Evolutionary conservation across 2,888 invertebrate genomes (phyloP), one percentile per base, ranked within the genome.

Genomic region (Hedya salicella): DNA sequence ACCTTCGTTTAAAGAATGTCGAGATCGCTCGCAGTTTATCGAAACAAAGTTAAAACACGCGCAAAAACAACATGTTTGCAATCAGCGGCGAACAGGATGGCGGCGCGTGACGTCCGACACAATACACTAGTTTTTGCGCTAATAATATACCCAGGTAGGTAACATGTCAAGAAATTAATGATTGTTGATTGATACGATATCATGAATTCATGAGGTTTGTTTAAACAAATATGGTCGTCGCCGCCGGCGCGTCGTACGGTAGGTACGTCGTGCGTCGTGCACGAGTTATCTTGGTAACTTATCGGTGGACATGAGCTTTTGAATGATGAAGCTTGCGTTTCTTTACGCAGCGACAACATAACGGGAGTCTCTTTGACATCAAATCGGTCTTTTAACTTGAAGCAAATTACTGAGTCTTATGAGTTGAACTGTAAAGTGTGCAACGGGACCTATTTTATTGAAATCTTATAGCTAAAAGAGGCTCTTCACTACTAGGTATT

Each of bases 1-100:
- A 66, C 66, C 61, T 66, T 54, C 60, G 54, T 16, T 53, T 46
- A n/a, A 40, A 13, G 50, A 64, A 60, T 68, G 59, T 36, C 57
- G 57, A 54, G 42, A 62, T 46, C 54, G 36, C 42, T 54, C 25
- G 53, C 49, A 32, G 42, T 59, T 49, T 30, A 39, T 48, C 44
- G 54, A 53, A 53, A 57, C 57, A 48, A 48, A 67, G 54, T 21
- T 42, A 25, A 40, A 39, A 50, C 11, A 44, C n/a, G 9, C 54
- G 17, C 52, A 62, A 68, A 68, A 64, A 48, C 64, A 32, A 21
- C 36, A 39, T 46, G 54, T 42, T 53, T 54, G 14, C 48, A 40
- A 65, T 50, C 50, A 36, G 19, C 42, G 25, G 39, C 49, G 49
- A 60, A 60, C 60, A 21, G 49, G 49, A 25, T 25, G 25, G 42